These are phyloP conservation scores for Delphinus delphis DNA, from an alignment of 2,113 vertebrate genomes.

Conservation along the genomic window DNA sequence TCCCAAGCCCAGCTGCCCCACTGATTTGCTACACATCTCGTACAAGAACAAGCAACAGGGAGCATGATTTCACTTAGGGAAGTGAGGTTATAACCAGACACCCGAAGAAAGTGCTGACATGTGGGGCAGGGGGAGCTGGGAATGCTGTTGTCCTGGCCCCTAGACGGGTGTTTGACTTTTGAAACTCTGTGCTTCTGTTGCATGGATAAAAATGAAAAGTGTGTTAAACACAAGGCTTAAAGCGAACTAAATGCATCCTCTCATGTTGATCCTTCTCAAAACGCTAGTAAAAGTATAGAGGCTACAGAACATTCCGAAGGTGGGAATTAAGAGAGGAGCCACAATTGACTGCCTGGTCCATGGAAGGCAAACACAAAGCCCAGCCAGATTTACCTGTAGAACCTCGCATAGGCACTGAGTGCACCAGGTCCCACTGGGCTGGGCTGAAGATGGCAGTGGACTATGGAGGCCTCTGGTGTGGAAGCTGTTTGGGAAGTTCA, in stretches of 20 bases:
- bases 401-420: not conserved
- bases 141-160: not conserved
- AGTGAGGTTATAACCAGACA: not conserved
- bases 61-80: not conserved
- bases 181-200: not conserved
- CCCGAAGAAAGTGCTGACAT: not conserved
- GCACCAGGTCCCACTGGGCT: not conserved
- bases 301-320: not conserved
- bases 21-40: not conserved
- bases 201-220: not conserved
- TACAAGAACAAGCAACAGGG: not conserved
- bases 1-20: not conserved
- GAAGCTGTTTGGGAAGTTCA: not conserved
- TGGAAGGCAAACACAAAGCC: not conserved
- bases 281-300: not conserved
- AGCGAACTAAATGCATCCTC: not conserved
- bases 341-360: not conserved
- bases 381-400: not conserved
- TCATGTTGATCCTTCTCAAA: not conserved
- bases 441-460: not conserved
- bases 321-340: not conserved
- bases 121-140: not conserved
- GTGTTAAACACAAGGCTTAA: not conserved
- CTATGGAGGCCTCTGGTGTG: not conserved
- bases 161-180: not conserved